Base-by-base conservation (phyloP, 2,113 vertebrate genomes). In the Malaclemys terrapin region DNA sequence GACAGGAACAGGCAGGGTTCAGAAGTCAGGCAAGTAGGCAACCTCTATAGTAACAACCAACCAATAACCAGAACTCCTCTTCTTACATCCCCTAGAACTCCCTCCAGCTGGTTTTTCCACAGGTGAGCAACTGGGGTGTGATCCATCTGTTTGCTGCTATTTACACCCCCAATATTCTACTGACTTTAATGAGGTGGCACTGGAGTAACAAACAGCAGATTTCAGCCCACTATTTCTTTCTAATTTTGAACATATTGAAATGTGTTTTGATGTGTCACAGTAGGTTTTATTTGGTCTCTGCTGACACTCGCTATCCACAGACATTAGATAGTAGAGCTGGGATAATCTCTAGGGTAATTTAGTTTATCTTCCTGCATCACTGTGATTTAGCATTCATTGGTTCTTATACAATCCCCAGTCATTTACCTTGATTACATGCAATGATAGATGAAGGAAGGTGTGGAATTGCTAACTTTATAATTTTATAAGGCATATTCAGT, bases 361-460 rank as follows among this genome's bases (percentile, higher is more conserved):
- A 56, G 10, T 56, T 5, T 72, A 47, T 72, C 65, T 89, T 35
- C 1, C 11, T 85, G 27, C 17, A 25, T 20, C 47, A 42, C 27
- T 89, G 82, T 81, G 87, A 93, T 85, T 94, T 90, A 31, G 1
- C 93, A 93, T 97, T 87, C 76, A 59, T 90, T n/a, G 84, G 91
- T 90, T 96, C 56, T 42, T 89, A 49, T 17, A 82, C 17, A 87
- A 59, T 82, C 54, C 47, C n/a, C 38, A 54, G 79, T 81, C 90
- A 31, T 91, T 96, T 93, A 91, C 4, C 20, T 19, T 87, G 47
- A 85, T 85, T 94, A 81, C 50, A 57, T 52, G 17, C 80, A 87
- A 81, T 76, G 76, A 69, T 47, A 79, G 16, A 72, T 38, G 19
- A 72, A 72, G n/a, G 35, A 72, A 38, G 65, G 35, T 38, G 65